Base-by-base conservation (phyloP, 2,888 invertebrate genomes). In the Blastobasis adustella region DNA sequence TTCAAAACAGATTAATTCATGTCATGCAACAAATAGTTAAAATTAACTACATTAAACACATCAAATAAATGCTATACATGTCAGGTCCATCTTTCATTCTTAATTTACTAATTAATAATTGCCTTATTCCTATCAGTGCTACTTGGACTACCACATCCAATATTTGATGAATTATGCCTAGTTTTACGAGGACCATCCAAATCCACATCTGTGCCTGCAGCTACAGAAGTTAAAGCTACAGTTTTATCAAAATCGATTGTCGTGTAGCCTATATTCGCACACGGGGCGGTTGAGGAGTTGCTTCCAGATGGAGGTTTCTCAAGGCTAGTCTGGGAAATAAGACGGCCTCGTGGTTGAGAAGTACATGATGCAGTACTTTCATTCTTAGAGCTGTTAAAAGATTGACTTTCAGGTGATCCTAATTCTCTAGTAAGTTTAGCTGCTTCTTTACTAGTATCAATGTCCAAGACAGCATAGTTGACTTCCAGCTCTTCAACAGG, bases 241-340 rank as follows among this genome's bases (percentile, higher is more conserved):
- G 98, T 98, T 85, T 95, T 96, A 67, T 97, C 94, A 79, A 98
- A 98, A 84, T 98, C 98, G 63, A 98, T 98, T 1, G 95, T 95
- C 6, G 96, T 96, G 73, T 97, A 98, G 49, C 95, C 94, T 62
- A 92, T 90, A 47, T 71, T 74, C 41, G 74, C 69, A 10, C 50
- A 93, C 90, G 56, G 94, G 91, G 76, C 94, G 93, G 59, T 92
- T 9, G 59, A 53, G 4, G 66, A 37, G 5, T 55, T 47, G 71
- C 66, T 58, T 5, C 56, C 50, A 5, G 60, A 53, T 37, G 69
- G 59, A 23, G 70, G 56, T 46, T 78, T 77, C 43, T 86, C 89
- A 37, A 76, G 61, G 54, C 85, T 85, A 46, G 67, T 66, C 58
- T 86, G 86, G 2, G 86, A 79, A 6, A 79, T 63, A 5, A 85